Evolutionary conservation across 2,888 invertebrate species (phyloP).

Genomic region (Agrotis puta): DNA sequence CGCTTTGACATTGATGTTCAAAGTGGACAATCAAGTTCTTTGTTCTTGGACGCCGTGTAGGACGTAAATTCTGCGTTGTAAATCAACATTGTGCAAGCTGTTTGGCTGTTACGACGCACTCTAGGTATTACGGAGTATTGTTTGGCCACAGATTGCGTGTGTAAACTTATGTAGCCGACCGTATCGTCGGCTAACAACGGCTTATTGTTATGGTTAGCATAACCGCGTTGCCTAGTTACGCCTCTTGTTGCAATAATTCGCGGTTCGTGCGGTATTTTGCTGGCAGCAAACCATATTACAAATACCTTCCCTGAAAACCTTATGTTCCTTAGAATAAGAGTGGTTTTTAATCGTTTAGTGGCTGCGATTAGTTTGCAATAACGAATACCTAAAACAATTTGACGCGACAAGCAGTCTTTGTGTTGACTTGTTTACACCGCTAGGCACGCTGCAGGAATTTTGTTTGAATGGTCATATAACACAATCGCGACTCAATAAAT

Average conservation of each 20-base stretch:
- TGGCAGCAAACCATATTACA: constrained; percentile 51
- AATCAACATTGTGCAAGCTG: constrained; percentile 67
- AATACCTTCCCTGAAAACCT: constrained; percentile 24
- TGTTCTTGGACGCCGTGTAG: constrained; percentile 60
- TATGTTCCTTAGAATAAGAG: constrained; percentile 27
- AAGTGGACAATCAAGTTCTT: constrained; percentile 65
- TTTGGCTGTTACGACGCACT: constrained; percentile 56
- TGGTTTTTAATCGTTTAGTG: constrained; percentile 24
- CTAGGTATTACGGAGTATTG: constrained; percentile 73
- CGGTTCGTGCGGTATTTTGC: constrained; percentile 71
- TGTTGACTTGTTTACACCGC: constrained; percentile 74
- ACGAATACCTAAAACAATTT: constrained; percentile 68
- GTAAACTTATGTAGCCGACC: constrained; percentile 69
- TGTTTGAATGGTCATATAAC: constrained; percentile 60
- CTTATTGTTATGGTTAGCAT: constrained; percentile 83
- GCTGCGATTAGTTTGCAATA: constrained; percentile 57
- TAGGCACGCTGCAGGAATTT: constrained; percentile 67
- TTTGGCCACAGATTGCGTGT: constrained; percentile 77
- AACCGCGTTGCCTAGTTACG: constrained; percentile 82
- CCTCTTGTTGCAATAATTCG: constrained; percentile 78
- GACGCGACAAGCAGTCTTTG: constrained; percentile 69
- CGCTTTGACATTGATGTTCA: constrained; percentile 65
- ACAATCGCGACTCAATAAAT: constrained; percentile 50
- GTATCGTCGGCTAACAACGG: constrained; percentile 73
- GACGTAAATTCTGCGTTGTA: constrained; percentile 61